Evolutionary conservation across 2,797 vertebrate species (phyloP).

Genomic region (Pseudochromis fuscus): DNA sequence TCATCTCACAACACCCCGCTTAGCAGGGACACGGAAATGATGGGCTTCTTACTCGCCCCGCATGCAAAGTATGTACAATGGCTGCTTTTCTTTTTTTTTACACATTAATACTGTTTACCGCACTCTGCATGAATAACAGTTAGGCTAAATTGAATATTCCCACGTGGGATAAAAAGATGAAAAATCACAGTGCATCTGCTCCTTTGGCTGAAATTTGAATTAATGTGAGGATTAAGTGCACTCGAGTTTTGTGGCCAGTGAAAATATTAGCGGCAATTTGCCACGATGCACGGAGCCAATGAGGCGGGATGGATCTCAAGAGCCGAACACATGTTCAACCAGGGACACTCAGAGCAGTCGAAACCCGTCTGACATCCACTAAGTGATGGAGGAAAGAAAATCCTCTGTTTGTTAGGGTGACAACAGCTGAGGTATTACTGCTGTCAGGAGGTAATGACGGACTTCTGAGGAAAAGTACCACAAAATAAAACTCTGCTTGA

Average conservation of each 20-base stretch:
- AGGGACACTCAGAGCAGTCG: not conserved
- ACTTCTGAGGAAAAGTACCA: no score
- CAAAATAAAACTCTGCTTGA: no score
- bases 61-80: conserved; percentile 56
- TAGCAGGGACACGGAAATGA: conserved; percentile 58
- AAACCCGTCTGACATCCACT: not conserved
- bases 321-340: not conserved
- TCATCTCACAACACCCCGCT: conserved; percentile 64
- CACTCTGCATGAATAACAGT: conserved; percentile 39
- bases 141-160: conserved; percentile 32
- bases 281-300: conserved; percentile 13
- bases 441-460: no score
- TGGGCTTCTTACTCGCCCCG: conserved; percentile 40
- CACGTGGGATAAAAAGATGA: not conserved
- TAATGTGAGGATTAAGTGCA: conserved; percentile 37
- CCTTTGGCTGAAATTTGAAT: conserved; percentile 43
- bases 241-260: conserved; percentile 31
- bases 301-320: conserved; percentile 1
- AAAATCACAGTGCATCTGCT: conserved; percentile 15
- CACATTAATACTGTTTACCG: conserved; percentile 50
- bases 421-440: no score
- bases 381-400: not conserved
- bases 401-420: no score
- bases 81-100: conserved; percentile 6
- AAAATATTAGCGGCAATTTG: conserved; percentile 45